Evolutionary conservation across 92 coral and sea anemone genomes (phyloP).

Genomic region (Parazoanthus atlanticus): DNA sequence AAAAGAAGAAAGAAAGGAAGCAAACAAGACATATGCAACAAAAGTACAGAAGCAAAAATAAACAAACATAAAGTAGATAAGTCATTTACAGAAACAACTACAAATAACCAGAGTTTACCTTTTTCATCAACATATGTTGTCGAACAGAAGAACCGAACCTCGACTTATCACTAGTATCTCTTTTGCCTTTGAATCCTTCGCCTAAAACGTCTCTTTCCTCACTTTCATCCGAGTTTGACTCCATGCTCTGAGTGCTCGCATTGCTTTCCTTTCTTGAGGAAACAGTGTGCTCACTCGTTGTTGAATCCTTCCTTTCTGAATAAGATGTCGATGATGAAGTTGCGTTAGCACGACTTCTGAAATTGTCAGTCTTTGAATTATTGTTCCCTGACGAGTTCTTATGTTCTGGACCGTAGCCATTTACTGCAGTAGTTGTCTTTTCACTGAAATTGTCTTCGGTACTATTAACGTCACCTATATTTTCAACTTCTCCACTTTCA

Average conservation of each 20-base stretch:
- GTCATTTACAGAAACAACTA: too few relatives aligned
- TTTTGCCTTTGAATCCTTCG: slow-evolving; percentile 58
- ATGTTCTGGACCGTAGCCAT: slow-evolving; percentile 15
- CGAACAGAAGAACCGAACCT: slow-evolving; percentile 76
- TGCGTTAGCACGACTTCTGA: slow-evolving; percentile 8
- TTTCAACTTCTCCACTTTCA: slow-evolving; percentile 46
- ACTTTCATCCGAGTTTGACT: slow-evolving; percentile 80
- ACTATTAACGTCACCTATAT: background rate
- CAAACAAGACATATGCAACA: too few relatives aligned
- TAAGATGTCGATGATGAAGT: background rate
- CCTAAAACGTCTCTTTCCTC: slow-evolving; percentile 80
- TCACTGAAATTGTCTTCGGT: background rate
- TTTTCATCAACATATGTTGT: slow-evolving; percentile 63
- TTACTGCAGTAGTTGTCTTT: background rate
- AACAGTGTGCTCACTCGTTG: slow-evolving; percentile 42
- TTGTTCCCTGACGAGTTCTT: slow-evolving; percentile 36
- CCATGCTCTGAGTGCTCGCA: slow-evolving; percentile 83
- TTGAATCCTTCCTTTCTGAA: slow-evolving; percentile 62
- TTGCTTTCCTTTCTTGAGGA: slow-evolving; percentile 73
- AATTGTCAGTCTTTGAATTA: slow-evolving; percentile 37
- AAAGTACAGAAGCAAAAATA: too few relatives aligned
- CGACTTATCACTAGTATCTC: slow-evolving; percentile 64
- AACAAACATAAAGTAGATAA: too few relatives aligned
- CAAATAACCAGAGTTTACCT: slow-evolving; percentile 56
- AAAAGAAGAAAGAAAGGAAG: too few relatives aligned